phyloP scores from a whole-genome alignment of 1,140 invertebrate genomes.

The Panulirus ornatus region DNA sequence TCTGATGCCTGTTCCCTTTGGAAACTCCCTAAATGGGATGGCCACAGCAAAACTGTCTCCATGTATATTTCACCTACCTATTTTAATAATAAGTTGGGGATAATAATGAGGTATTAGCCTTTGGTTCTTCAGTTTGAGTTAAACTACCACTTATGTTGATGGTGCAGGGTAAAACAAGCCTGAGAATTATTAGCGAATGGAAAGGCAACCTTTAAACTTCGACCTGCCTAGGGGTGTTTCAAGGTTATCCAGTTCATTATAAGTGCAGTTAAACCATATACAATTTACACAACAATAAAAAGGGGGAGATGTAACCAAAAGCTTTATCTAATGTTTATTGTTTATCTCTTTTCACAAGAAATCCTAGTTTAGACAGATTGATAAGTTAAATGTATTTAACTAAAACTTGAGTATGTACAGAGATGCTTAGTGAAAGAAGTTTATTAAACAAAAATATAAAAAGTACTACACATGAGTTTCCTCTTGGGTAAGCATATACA shows the following conservation, averaged over 20 bases:
- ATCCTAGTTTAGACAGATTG: constrained; percentile 10
- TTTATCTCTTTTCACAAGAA: constrained; percentile 29
- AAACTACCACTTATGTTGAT: neutral
- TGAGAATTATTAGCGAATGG: neutral
- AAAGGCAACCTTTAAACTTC: neutral
- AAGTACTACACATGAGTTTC: constrained; percentile 30
- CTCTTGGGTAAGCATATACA: neutral
- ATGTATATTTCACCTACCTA: too few species aligned
- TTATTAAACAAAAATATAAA: constrained; percentile 7
- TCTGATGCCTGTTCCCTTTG: too few species aligned
- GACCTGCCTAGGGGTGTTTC: neutral
- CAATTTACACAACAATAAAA: neutral
- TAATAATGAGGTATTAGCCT: too few species aligned
- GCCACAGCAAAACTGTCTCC: too few species aligned
- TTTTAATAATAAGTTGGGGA: too few species aligned
- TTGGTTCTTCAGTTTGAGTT: too few species aligned
- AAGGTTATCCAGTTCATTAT: neutral
- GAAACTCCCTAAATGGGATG: too few species aligned
- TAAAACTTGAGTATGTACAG: constrained; percentile 52
- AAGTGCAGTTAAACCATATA: neutral
- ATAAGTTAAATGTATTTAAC: constrained; percentile 36
- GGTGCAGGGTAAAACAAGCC: neutral
- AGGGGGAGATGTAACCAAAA: neutral
- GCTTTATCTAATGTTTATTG: constrained; percentile 52
- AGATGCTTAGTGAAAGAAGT: neutral